Evolutionary conservation across 2,113 vertebrate genomes (phyloP), one percentile per base, ranked within the genome.

Genomic region (Muscicapa adusta): DNA sequence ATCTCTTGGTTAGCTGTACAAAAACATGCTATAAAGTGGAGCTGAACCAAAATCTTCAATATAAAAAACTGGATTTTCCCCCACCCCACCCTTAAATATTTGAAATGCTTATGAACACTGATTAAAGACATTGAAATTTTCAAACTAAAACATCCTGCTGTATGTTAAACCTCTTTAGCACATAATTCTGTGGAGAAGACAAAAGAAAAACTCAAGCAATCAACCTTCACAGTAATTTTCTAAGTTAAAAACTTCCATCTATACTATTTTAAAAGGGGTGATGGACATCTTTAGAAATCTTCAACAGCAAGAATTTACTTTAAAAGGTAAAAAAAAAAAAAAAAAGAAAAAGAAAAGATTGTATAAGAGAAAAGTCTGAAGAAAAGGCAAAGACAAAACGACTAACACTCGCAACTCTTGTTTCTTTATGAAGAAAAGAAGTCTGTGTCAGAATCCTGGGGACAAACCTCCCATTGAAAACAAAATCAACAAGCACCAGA

Each of bases 381-480:
- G 51, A 40, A 77, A 79, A 63, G 25, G 31, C 66, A 89, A 34
- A 81, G 19, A 68, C 31, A 75, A 78, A 91, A 82, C 53, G 13
- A 56, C 12, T 19, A 72, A 57, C 54, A 23, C 62, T 85, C 1
- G 9, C 33, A 63, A 72, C 53, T 78, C 45, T 66, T 67, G 23
- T 54, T 78, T 75, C 66, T 53, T 72, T 18, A 47, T 22, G 25
- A 75, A 90, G 61, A 72, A 83, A 85, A 68, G 60, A 57, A 88
- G 31, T 20, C 54, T 91, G 50, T 91, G 53, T 92, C 47, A 89
- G 87, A 86, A 73, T 61, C 25, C 40, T 31, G 61, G 6, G 28
- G 53, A 81, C 81, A 96, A 89, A 87, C 56, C 51, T 81, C 53
- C 43, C 40, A 85, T n/a, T 76, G 85, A 94, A 76, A 94, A 79